Conservation (phyloP, 2,888 invertebrate species). For the Proisotoma minuta region DNA sequence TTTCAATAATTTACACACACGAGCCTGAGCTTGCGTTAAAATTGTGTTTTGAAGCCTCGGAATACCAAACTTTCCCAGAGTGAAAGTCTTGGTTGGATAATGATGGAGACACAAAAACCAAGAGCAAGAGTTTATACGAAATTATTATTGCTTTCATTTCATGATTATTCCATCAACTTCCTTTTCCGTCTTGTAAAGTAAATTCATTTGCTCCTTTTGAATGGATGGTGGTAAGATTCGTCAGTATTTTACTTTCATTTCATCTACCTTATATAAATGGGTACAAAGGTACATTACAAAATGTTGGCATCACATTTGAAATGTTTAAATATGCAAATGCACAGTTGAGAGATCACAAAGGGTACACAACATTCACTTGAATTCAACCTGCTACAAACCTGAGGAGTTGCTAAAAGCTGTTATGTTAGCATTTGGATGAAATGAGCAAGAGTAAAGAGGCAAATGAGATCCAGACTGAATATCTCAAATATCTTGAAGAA, state of each 20-base stretch:
- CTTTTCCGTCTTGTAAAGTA: conserved; percentile 8
- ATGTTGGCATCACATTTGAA: conserved; percentile 3
- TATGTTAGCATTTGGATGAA: not conserved
- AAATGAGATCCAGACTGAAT: conserved; percentile 1
- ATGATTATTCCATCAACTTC: conserved; percentile 8
- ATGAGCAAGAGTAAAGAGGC: not conserved
- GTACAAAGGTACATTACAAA: not conserved
- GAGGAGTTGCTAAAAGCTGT: conserved; percentile 4
- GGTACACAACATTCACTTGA: not conserved
- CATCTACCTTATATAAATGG: no score
- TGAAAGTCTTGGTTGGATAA: no score
- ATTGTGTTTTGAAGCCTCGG: no score
- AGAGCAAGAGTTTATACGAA: no score
- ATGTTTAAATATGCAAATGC: conserved; percentile 6
- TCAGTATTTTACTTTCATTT: not conserved
- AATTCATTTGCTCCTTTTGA: not conserved
- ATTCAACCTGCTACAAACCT: conserved; percentile 1
- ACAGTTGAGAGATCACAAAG: conserved; percentile 1
- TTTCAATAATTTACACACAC: no score
- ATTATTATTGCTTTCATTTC: conserved; percentile 23
- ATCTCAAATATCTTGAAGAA: conserved; percentile 4
- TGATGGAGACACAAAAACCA: no score
- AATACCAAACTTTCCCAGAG: no score
- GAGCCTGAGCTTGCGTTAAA: no score
- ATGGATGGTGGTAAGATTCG: not conserved